Evolutionary conservation across 2,113 vertebrate genomes (phyloP).

Genomic region (Sinocyclocheilus anshuiensis): DNA sequence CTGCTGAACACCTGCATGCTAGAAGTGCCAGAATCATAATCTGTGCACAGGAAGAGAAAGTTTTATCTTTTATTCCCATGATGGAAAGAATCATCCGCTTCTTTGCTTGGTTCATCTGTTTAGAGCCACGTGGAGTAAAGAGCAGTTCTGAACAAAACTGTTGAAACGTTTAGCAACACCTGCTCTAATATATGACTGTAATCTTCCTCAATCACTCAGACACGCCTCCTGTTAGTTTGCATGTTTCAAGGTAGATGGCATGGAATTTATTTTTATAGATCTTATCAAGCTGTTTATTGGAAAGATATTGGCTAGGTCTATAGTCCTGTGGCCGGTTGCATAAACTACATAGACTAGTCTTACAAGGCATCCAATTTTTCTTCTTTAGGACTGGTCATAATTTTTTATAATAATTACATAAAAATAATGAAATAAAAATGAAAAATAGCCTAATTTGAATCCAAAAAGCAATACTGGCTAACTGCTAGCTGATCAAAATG

Average conservation of each 20-base stretch:
- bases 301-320: constrained; percentile 21
- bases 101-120: not conserved
- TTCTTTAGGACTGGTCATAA: not conserved
- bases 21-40: constrained; percentile 25
- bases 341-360: not conserved
- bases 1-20: constrained; percentile 11
- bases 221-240: constrained; percentile 27
- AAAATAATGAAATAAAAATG: no score
- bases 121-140: not conserved
- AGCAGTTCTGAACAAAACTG: constrained; percentile 7
- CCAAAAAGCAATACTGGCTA: no score
- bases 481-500: no score
- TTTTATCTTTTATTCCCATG: constrained; percentile 22
- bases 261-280: constrained; percentile 12
- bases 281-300: not conserved
- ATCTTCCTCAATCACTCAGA: not conserved
- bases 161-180: not conserved
- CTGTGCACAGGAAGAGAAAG: not conserved
- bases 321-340: not conserved
- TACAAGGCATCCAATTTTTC: not conserved
- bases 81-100: constrained; percentile 15
- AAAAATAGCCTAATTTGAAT: no score
- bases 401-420: not conserved
- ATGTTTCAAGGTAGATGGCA: constrained; percentile 9
- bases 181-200: constrained; percentile 14